Conservation (phyloP, 2,113 vertebrate species). For the Erythrocercus mccallii region DNA sequence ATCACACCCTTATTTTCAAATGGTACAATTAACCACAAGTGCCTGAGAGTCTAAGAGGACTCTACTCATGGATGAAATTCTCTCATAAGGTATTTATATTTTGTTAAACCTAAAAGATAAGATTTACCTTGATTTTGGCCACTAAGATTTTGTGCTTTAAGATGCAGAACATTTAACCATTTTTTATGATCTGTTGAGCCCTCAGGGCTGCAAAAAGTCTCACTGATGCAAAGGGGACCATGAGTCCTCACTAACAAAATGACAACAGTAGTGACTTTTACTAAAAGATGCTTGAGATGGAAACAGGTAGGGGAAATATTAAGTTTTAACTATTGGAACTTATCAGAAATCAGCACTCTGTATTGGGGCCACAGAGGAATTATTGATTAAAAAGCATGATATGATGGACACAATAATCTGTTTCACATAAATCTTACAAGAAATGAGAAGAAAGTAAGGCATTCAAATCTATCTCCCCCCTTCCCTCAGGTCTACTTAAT, state of each 20-base stretch:
- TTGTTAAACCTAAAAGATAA: not conserved
- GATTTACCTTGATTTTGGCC: not conserved
- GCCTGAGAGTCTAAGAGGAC: not conserved
- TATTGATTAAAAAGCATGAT: not conserved
- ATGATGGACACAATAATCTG: not conserved
- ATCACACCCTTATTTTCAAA: not conserved
- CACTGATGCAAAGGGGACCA: not conserved
- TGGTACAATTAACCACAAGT: not conserved
- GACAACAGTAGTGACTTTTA: not conserved
- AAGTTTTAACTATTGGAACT: not conserved
- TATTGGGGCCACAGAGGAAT: not conserved
- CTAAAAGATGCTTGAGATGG: not conserved
- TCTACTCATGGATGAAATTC: not conserved
- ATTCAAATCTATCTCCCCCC: not conserved
- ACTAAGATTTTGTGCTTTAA: not conserved
- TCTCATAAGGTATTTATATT: not conserved
- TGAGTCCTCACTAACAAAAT: not conserved
- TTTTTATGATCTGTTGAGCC: not conserved
- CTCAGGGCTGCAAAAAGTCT: not conserved
- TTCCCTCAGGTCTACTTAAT: not conserved
- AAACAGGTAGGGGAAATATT: not conserved
- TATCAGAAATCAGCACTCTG: not conserved
- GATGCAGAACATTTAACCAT: accelerated
- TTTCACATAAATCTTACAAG: not conserved
- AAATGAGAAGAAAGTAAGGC: not conserved